phyloP scores from a whole-genome alignment of 2,888 invertebrate species.

The Abrostola triplasia region DNA sequence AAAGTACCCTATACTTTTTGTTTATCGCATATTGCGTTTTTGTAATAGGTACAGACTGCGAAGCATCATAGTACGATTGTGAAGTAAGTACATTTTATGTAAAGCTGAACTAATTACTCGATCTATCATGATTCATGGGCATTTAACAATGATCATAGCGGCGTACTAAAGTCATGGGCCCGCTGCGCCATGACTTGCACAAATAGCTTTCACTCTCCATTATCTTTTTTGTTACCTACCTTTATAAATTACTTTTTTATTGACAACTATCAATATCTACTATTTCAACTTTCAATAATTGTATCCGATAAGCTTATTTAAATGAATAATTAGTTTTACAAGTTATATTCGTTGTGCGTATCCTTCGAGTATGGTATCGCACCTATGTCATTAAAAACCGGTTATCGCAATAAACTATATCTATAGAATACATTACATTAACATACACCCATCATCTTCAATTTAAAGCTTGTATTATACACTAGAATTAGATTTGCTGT shows the following conservation, averaged over 20 bases:
- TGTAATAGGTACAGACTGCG: neutral
- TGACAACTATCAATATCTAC: neutral
- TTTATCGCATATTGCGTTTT: too few relatives aligned
- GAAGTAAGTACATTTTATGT: slow-evolving; percentile 27
- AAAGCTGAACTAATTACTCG: slow-evolving; percentile 25
- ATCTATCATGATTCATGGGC: slow-evolving; percentile 18
- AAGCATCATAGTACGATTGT: neutral
- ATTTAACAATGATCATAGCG: slow-evolving; percentile 30
- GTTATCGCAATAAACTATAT: neutral
- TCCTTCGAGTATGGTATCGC: neutral
- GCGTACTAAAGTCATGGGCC: slow-evolving; percentile 26
- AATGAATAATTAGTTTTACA: neutral
- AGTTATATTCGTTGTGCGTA: neutral
- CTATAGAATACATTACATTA: neutral
- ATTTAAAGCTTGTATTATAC: neutral
- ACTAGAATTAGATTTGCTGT: neutral
- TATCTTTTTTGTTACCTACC: slow-evolving; percentile 28
- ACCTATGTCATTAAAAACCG: neutral
- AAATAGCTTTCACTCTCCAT: slow-evolving; percentile 38
- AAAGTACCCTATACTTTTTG: too few relatives aligned
- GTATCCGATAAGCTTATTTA: too few relatives aligned
- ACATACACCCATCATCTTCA: neutral
- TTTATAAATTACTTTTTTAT: slow-evolving; percentile 18
- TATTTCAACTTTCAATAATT: too few relatives aligned
- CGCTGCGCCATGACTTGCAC: slow-evolving; percentile 24